phyloP scores from a whole-genome alignment of 2,113 vertebrate genomes.

The Elephantulus edwardii region DNA sequence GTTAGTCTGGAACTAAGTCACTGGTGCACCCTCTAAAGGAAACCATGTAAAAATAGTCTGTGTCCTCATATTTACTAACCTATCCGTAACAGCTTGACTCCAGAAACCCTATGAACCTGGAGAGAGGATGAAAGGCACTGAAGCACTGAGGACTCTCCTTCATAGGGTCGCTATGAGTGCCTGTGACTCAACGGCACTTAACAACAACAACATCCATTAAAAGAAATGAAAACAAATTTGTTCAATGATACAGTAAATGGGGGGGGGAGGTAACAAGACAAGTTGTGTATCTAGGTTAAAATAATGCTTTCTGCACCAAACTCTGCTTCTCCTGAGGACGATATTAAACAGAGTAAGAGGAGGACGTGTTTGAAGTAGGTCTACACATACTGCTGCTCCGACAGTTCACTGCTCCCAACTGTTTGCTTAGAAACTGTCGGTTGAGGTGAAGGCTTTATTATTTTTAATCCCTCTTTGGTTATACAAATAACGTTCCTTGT shows the following conservation, averaged over 20 bases:
- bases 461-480: background rate
- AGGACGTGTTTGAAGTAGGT: background rate
- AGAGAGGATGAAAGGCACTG: no score
- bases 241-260: constrained; percentile 29
- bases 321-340: background rate
- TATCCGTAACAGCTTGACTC: no score
- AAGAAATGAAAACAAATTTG: constrained; percentile 12
- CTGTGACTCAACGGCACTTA: no score
- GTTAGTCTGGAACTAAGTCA: constrained; percentile 9
- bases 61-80: background rate
- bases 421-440: constrained; percentile 19
- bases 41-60: constrained; percentile 14
- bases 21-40: background rate
- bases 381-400: background rate
- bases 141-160: no score
- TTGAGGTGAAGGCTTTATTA: background rate
- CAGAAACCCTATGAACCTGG: no score
- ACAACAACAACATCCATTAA: no score
- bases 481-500: background rate
- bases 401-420: constrained; percentile 16
- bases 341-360: background rate
- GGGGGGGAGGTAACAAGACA: background rate
- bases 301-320: background rate
- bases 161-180: no score
- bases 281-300: background rate